Conservation (phyloP, 2,113 vertebrate species). For the Archilochus colubris region DNA sequence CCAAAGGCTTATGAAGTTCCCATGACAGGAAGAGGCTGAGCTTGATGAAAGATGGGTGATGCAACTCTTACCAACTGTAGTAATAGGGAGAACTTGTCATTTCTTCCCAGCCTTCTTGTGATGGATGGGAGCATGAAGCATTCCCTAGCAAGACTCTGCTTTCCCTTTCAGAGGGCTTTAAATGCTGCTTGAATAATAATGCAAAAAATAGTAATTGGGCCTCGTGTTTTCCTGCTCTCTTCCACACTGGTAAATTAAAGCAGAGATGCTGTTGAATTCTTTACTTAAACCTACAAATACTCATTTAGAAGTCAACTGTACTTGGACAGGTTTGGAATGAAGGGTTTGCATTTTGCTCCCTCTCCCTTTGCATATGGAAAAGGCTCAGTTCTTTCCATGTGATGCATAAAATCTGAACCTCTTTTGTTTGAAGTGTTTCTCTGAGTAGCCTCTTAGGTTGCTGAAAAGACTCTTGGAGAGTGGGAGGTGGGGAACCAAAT, state of each 20-base stretch:
- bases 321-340: background rate
- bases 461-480: background rate
- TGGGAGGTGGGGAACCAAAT: background rate
- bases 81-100: rapidly evolving
- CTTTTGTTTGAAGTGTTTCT: background rate
- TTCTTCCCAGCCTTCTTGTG: background rate
- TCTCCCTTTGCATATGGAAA: background rate
- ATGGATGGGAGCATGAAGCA: background rate
- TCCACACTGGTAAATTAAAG: background rate
- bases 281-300: background rate
- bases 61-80: background rate
- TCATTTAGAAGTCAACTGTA: constrained; percentile 26
- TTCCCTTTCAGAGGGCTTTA: background rate
- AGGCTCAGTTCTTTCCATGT: background rate
- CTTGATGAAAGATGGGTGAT: background rate
- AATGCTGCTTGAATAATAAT: background rate
- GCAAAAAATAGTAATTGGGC: background rate
- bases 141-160: background rate
- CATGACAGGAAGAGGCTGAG: background rate
- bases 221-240: background rate
- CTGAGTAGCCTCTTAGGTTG: background rate
- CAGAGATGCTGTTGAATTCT: background rate
- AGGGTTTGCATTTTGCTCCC: background rate
- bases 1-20: background rate
- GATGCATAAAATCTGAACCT: background rate